Evolutionary conservation across 2,888 invertebrate species (phyloP), one percentile per base, ranked within the genome.

Genomic region (Nematopogon swammerdamellus): DNA sequence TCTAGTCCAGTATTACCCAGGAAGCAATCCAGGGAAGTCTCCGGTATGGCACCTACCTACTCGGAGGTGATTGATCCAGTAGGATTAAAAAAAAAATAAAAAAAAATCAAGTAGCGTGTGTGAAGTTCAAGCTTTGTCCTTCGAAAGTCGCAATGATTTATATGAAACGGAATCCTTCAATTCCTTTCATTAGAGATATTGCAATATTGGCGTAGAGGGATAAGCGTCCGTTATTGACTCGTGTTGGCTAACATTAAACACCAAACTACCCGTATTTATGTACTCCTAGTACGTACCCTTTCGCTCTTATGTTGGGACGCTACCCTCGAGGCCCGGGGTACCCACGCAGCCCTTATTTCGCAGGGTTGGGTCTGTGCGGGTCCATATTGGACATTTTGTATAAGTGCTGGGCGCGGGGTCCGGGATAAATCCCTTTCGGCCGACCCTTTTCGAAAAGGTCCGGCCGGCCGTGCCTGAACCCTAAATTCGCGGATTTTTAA

Each of bases 401-500:
- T 77, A 79, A 79, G 77, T 77, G 75, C 72, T 68, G 76, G 64
- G 65, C 70, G 68, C 70, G 68, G 63, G 61, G 64, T 65, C 65
- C 70, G 72, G 70, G 69, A 70, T 72, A 77, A 79, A 77, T 76
- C 77, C 77, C 74, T 76, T 76, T 76, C 72, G 68, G 61, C 58
- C 69, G 72, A 76, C 77, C 75, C 76, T 72, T 72, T 70, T 60
- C 67, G 65, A 67, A 69, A 72, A 71, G 72, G 71, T 71, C 67
- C 64, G 44, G 54, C 60, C 62, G 68, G 67, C 72, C 75, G 76
- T 75, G 71, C 74, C 72, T 57, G 62, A 62, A 66, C 61, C 66
- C 72, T 72, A 73, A 74, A 76, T 77, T 79, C 76, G 76, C 72
- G 77, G 77, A 79, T 79, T 79, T 79, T 79, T 79, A 76, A 79